Base-by-base conservation (phyloP, 2,888 invertebrate genomes). In the Deilephila elpenor region DNA sequence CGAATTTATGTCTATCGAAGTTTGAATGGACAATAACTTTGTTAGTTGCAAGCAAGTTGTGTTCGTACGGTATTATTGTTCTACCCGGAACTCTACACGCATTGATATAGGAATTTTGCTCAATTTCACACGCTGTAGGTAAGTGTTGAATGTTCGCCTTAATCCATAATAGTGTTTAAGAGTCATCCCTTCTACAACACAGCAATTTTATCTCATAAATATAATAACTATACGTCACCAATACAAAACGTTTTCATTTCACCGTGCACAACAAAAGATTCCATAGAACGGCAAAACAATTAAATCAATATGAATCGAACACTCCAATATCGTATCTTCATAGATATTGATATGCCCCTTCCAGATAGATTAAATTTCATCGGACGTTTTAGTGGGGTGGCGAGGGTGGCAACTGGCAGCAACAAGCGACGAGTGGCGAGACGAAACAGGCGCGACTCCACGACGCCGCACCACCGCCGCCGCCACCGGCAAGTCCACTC, bases 381-480 rank as follows among this genome's bases (percentile, higher is more conserved):
- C 79, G 78, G 81, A 80, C 79, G 80, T 79, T 81, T 79, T 79
- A 78, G 76, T 76, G 76, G 37, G 76, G 75, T 44, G 67, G 37
- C 71, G 75, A 71, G 80, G 78, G 44, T 44, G 44, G 44, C 44
- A 14, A 44, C 44, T 78, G 85, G 80, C 86, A 87, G 88, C 86
- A 88, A 88, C 89, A 87, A 87, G 86, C 85, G 82, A 79, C 80
- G 80, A 77, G 82, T 83, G 86, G 77, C 87, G 87, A 86, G 89
- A 86, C 87, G 86, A 83, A 79, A 83, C 81, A 84, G 91, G 86
- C 91, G 91, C 93, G 92, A 84, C 93, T 82, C 85, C 83, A 80
- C 88, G 93, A 84, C 93, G 91, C 92, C 91, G 56, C 56, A n/a
- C n/a, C 56, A 56, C 56, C 56, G 56, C 64, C 64, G 64, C 62